Evolutionary conservation across 1,140 invertebrate species (phyloP), one percentile per base, ranked within the genome.

Genomic region (Drosophila prosaltans): DNA sequence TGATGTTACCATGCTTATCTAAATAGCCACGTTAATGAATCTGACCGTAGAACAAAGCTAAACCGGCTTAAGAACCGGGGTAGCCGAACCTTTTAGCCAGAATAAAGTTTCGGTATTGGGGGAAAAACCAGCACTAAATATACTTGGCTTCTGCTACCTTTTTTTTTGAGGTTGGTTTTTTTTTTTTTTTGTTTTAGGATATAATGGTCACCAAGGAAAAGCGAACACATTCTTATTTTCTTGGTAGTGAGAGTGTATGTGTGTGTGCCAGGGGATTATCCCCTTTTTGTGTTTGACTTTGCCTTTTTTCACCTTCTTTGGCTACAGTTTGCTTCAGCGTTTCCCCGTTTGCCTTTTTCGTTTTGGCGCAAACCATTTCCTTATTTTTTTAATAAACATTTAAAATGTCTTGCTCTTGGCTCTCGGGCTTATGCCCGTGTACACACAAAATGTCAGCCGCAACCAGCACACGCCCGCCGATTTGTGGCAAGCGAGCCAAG

Each of bases 341-440:
- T 74, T 69, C 68, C 62, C 58, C 40, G 51, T 66, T 66, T 60
- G 69, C 40, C 71, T 64, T 75, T 66, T 76, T 68, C 63, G 41
- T 60, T 71, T 70, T 61, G 69, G 80, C 75, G 81, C 81, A 90
- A 90, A 79, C 81, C 86, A 90, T 90, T 90, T 90, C 85, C 83
- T 90, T 90, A 90, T 90, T 90, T 85, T 90, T 90, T 90, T 90
- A 90, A 90, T 90, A 90, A 90, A 90, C 85, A 90, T 90, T 90
- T 74, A 90, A 90, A 90, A 90, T 90, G 85, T 90, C 85, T 90
- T 90, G 80, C 84, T 90, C 71, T 68, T 65, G 80, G 77, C 32
- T 36, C 32, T 36, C 32, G 32, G 32, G 32, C 81, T 90, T 85
- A 85, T 69, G 64, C 72, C 30, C 62, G 30, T 61, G 58, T 68